Evolutionary conservation across 2,888 invertebrate species (phyloP).

Genomic region (Villa cingulata): DNA sequence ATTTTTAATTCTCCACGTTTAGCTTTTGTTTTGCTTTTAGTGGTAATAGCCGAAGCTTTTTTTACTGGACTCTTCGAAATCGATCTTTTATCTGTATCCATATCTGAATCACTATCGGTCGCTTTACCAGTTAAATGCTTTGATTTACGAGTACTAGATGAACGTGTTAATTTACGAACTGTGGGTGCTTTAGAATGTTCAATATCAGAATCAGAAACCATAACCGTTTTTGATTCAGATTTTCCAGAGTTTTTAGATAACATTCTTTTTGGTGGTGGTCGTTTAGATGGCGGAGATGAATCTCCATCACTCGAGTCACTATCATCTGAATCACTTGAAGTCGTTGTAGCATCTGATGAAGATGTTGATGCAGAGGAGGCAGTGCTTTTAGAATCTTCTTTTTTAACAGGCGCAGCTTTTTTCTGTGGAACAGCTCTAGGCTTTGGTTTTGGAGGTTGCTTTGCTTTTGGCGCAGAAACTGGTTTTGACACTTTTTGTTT

Average conservation of each 20-base stretch:
- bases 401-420: constrained; percentile 28
- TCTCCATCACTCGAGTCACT: constrained; percentile 14
- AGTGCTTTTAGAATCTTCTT: constrained; percentile 18
- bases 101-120: constrained; percentile 30
- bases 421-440: constrained; percentile 19
- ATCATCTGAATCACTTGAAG: constrained; percentile 23
- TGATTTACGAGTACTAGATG: constrained; percentile 53
- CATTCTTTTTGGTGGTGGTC: constrained; percentile 10
- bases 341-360: constrained; percentile 21
- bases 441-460: constrained; percentile 25
- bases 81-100: constrained; percentile 33
- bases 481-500: constrained; percentile 26
- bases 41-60: constrained; percentile 36
- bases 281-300: constrained; percentile 11
- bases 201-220: constrained; percentile 44
- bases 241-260: constrained; percentile 23
- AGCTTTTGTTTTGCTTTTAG: constrained; percentile 38
- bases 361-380: constrained; percentile 28
- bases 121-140: constrained; percentile 43
- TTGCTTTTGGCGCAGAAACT: constrained; percentile 32
- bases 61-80: constrained; percentile 51
- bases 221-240: constrained; percentile 33
- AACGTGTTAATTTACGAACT: constrained; percentile 53
- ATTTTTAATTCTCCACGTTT: constrained; percentile 19
- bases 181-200: constrained; percentile 10